Evolutionary conservation across 2,797 vertebrate species (phyloP), one percentile per base, ranked within the genome.

Genomic region (Carapus acus): DNA sequence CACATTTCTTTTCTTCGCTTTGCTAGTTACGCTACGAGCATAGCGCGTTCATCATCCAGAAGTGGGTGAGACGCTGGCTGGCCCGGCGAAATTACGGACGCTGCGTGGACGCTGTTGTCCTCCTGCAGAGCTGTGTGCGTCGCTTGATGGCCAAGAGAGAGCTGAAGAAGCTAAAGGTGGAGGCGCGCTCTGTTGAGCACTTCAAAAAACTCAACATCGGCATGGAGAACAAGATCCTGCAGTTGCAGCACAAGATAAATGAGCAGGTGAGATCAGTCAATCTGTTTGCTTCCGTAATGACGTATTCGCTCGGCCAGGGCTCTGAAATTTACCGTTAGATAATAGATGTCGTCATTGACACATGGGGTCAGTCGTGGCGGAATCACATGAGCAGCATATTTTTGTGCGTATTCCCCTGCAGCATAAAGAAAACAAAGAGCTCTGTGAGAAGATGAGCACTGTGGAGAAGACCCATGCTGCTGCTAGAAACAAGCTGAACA

Each of bases 171-270:
- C 86, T 96, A 58, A 93, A 91, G 79, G 91, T 93, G 4, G 93
- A 96, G 72, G 95, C 94, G 0, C 92, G 94, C 27, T 97, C 96
- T 0, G 94, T 96, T 18, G 94, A 93, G 52, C 93, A 92, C 79
- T 94, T 90, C 71, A 97, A 92, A 83, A 94, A 91, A 44, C 93
- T 96, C 49, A 93, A 94, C 50, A 48, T 93, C 0, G 94, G 94
- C 61, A 90, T 99, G 91, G 96, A 99, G 84, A 97, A 98, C 78
- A 97, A 98, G 85, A 96, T 99, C 68, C 86, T 98, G 88, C 93
- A 97, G 80, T 83, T 98, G 51, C 96, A 98, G 71, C 84, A 91
- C 45, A 97, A 92, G 82, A 84, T 98, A 9, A 91, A 96, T 7
- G 90, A 95, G 52, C 94, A 98, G 93, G 95, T 97, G 48, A 60